Percentiles rank a stretch among this genome's conserved stretches.
phyloP scores from a whole-genome alignment of 2,888 invertebrate genomes.

The Carterocephalus palaemon region DNA sequence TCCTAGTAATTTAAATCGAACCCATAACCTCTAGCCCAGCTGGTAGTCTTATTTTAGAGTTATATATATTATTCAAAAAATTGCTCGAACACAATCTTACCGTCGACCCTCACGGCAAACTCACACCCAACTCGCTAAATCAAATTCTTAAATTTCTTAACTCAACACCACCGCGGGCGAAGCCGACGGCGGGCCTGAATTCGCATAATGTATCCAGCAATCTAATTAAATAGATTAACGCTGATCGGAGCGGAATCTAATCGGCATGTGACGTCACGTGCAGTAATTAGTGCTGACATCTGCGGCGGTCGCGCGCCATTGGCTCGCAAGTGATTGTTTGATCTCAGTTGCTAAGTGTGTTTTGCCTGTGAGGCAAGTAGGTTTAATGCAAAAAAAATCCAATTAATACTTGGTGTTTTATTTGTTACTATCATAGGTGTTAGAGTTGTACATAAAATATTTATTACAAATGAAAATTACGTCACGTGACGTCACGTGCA shows the following conservation, averaged over 20 bases:
- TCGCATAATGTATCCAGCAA: slow-evolving; percentile 24
- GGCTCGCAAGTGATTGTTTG: slow-evolving; percentile 28
- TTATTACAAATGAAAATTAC: too few relatives aligned
- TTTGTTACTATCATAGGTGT: too few relatives aligned
- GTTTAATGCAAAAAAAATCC: too few relatives aligned
- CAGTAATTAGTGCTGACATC: slow-evolving; percentile 50
- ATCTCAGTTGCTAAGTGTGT: slow-evolving; percentile 8
- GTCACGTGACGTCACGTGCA: slow-evolving; percentile 50
- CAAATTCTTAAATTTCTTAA: not conserved
- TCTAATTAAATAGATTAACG: slow-evolving; percentile 54
- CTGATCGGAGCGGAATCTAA: slow-evolving; percentile 42
- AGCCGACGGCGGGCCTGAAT: slow-evolving; percentile 1
- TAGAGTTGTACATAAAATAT: too few relatives aligned
- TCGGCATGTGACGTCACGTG: slow-evolving; percentile 50
- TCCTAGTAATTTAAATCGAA: too few relatives aligned
- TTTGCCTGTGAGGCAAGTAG: too few relatives aligned
- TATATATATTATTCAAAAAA: too few relatives aligned
- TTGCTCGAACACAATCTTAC: not conserved
- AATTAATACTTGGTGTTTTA: too few relatives aligned
- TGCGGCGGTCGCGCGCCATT: slow-evolving; percentile 37
- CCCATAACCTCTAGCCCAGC: too few relatives aligned
- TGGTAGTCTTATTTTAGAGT: too few relatives aligned
- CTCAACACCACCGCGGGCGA: slow-evolving; percentile 5
- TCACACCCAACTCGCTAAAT: not conserved
- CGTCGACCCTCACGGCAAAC: not conserved